Base-by-base conservation (phyloP, 2,113 vertebrate genomes). In the Petromus typicus region DNA sequence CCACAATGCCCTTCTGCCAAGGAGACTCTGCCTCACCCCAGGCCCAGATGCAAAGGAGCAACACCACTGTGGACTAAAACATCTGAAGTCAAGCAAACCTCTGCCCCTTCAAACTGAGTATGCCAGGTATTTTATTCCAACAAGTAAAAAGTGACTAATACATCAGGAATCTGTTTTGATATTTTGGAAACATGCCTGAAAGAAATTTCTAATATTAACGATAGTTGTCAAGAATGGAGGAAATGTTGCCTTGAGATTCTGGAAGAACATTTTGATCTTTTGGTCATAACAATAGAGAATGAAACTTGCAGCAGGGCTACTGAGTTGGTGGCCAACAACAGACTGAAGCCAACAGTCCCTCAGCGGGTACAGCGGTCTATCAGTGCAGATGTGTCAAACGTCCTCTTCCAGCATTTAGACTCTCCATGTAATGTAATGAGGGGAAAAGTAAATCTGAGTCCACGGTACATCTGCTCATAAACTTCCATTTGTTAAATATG, bases 391-490 rank as follows among this genome's bases (percentile, higher is more conserved):
- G 98, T 96, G 90, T 83, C 93, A 90, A 93, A 96, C 75, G 82
- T 56, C 43, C 90, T 96, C 40, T 76, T 78, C 59, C 80, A 87
- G 61, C 48, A 71, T 91, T 94, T 43, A 91, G 94, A 93, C 95
- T 93, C 94, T 96, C 96, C 79, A 67, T 0, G 0, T 25, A 95
- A 94, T 84, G 80, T 91, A 66, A 93, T 10, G 84, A 93, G 48
- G 25, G 25, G 88, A 91, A 96, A 98, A 97, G 96, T 76, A 98
- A 97, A 92, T 95, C 97, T 75, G 82, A 96, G 92, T 97, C 98
- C 97, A 34, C 94, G 95, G 96, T 96, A 97, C 98, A 98, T 98
- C 98, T 98, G 97, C 96, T 98, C 96, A 95, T 96, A 96, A 96
- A 98, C 96, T 95, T 98, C 94, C 96, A 93, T 98, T 98, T 98